These are phyloP conservation scores for Stichodactyla mertensii DNA, from an alignment of 64 coral and sea anemone genomes.

Conservation along the genomic window DNA sequence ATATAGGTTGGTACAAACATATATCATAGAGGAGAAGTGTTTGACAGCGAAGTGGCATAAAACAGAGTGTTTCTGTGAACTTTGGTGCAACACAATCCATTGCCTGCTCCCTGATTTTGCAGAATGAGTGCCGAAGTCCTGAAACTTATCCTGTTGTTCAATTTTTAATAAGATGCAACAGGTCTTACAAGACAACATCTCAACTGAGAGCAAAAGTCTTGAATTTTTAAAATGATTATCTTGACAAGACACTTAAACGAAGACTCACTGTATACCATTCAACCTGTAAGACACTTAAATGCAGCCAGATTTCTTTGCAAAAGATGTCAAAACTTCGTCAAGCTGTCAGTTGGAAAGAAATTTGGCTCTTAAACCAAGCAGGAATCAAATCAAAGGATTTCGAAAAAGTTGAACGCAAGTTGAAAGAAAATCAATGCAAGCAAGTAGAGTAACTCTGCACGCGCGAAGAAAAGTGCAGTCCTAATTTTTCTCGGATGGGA, in stretches of 20 bases:
- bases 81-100: not conserved
- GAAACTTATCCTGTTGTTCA: not conserved
- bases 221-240: not conserved
- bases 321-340: not conserved
- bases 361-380: too few species aligned
- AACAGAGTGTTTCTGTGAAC: too few species aligned
- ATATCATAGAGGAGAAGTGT: too few species aligned
- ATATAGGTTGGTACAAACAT: too few species aligned
- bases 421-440: too few species aligned
- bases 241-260: not conserved
- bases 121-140: not conserved
- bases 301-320: not conserved
- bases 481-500: too few species aligned
- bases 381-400: too few species aligned
- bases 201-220: not conserved
- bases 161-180: not conserved
- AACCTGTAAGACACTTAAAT: not conserved
- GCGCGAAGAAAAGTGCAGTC: too few species aligned
- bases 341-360: too few species aligned
- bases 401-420: too few species aligned
- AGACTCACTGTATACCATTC: not conserved
- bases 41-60: too few species aligned
- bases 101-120: not conserved
- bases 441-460: too few species aligned
- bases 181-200: not conserved